These are phyloP conservation scores for Heliocidaris tuberculata DNA, from an alignment of 35 echinoderm and acorn worm genomes.

Conservation along the genomic window DNA sequence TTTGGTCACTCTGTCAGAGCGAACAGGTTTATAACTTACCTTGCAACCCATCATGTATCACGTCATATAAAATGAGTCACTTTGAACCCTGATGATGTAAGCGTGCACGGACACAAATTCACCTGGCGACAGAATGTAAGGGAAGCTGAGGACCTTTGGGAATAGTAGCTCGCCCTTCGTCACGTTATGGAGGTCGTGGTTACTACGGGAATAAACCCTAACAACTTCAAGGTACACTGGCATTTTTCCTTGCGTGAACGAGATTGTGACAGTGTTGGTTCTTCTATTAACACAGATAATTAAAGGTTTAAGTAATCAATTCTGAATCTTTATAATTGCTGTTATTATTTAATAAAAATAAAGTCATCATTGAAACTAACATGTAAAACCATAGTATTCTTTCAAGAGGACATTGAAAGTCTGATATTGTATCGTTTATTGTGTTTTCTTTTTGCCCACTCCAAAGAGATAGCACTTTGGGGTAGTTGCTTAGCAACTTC, in stretches of 20 bases:
- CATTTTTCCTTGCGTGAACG: neutral
- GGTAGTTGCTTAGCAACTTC: too few species aligned
- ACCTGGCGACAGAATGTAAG: neutral
- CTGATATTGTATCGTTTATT: too few species aligned
- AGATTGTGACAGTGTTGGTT: neutral
- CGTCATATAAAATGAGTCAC: neutral
- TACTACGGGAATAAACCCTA: neutral
- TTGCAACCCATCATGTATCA: neutral
- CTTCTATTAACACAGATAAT: neutral
- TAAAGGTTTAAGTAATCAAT: neutral
- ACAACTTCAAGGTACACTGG: neutral
- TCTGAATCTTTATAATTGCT: neutral
- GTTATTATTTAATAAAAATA: too few species aligned
- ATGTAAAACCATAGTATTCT: too few species aligned
- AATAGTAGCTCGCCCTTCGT: neutral
- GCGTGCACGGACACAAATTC: neutral
- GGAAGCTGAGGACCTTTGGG: neutral
- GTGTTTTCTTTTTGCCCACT: too few species aligned
- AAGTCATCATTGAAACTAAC: too few species aligned
- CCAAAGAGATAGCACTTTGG: too few species aligned
- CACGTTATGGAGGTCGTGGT: neutral
- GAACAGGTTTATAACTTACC: neutral
- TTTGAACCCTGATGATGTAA: constrained; percentile 4
- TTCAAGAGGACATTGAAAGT: too few species aligned
- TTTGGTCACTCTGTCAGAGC: neutral